phyloP scores from a whole-genome alignment of 64 coral and sea anemone genomes.

The Dendrophyllia cribrosa region DNA sequence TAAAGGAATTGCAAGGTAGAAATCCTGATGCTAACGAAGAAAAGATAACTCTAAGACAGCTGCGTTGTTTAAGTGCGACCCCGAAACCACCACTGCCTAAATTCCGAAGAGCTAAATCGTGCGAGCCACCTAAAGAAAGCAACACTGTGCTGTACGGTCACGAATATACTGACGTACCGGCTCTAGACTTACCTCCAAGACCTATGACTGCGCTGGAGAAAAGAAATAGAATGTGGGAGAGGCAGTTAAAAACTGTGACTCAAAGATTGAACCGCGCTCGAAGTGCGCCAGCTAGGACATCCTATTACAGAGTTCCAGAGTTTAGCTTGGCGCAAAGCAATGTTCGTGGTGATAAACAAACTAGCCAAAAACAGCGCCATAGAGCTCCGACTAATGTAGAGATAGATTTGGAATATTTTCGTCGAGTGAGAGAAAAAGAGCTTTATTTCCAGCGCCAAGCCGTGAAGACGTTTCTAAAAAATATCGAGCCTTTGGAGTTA shows the following conservation, averaged over 20 bases:
- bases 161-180: background rate
- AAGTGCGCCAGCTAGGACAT: conserved; percentile 77
- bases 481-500: conserved; percentile 68
- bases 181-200: conserved; percentile 52
- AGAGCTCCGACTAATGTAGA: conserved; percentile 10
- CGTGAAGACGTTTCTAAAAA: conserved; percentile 72
- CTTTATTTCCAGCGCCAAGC: conserved; percentile 51
- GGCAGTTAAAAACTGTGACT: conserved; percentile 74
- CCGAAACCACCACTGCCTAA: conserved; percentile 87
- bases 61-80: conserved; percentile 78
- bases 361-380: conserved; percentile 2
- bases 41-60: conserved; percentile 63
- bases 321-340: conserved; percentile 37
- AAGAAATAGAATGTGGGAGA: conserved; percentile 87
- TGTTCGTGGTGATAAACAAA: background rate
- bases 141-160: background rate
- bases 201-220: conserved; percentile 93
- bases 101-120: conserved; percentile 77
- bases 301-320: conserved; percentile 76
- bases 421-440: conserved; percentile 76
- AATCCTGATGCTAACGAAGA: conserved; percentile 8
- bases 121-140: conserved; percentile 32
- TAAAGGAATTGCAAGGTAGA: conserved; percentile 21
- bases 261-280: conserved; percentile 84
- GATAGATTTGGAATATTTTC: conserved; percentile 64